phyloP scores from a whole-genome alignment of 2,888 invertebrate genomes.

The Epinotia bilunana region DNA sequence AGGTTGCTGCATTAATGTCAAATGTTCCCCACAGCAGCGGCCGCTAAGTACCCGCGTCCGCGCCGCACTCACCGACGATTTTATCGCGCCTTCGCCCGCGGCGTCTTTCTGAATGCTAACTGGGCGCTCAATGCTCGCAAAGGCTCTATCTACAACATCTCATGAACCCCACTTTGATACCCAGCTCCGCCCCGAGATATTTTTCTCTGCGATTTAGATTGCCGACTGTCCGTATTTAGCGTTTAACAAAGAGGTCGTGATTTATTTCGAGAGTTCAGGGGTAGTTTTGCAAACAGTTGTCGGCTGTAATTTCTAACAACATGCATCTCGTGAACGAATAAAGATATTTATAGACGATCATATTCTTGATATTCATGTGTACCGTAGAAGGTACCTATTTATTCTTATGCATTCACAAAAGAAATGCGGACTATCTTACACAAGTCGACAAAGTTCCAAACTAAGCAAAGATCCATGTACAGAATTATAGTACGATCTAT shows the following conservation, averaged over 20 bases:
- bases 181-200: constrained; percentile 69
- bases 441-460: too few species aligned
- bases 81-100: constrained; percentile 77
- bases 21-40: constrained; percentile 13
- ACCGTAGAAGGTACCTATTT: too few species aligned
- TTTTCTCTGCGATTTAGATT: constrained; percentile 78
- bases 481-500: too few species aligned
- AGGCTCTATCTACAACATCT: constrained; percentile 72
- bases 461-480: too few species aligned
- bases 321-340: neutral
- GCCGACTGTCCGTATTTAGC: constrained; percentile 65
- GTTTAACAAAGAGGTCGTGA: constrained; percentile 57
- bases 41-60: constrained; percentile 46
- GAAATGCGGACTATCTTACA: too few species aligned
- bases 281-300: constrained; percentile 44
- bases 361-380: too few species aligned
- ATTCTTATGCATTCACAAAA: too few species aligned
- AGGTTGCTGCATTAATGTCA: neutral
- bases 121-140: constrained; percentile 71
- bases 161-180: constrained; percentile 71
- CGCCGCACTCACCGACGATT: constrained; percentile 66
- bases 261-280: constrained; percentile 39
- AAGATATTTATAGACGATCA: too few species aligned
- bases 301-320: constrained; percentile 4
- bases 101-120: constrained; percentile 83